These are phyloP conservation scores for Aradus depressus DNA, from an alignment of 2,888 invertebrate genomes.

Conservation along the genomic window DNA sequence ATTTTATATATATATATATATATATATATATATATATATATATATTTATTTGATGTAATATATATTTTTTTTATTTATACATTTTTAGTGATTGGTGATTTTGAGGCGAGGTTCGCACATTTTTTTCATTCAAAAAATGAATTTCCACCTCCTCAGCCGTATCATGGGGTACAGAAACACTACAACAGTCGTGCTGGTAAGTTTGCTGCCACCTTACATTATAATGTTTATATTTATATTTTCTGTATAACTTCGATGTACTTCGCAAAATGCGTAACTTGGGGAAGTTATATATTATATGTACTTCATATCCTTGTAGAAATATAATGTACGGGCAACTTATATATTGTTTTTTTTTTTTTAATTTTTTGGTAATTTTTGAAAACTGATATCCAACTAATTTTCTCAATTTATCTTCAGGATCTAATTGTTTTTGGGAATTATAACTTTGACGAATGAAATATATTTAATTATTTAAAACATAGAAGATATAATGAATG, in stretches of 20 bases:
- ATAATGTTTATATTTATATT: background rate
- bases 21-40: too few relatives aligned
- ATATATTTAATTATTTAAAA: too few relatives aligned
- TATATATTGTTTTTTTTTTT: background rate
- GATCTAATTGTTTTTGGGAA: too few relatives aligned
- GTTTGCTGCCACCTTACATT: conserved; percentile 26
- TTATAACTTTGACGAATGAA: too few relatives aligned
- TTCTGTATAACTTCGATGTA: background rate
- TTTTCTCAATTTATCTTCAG: too few relatives aligned
- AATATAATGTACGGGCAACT: background rate
- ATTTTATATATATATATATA: too few relatives aligned
- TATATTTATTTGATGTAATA: too few relatives aligned
- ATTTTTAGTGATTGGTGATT: conserved; percentile 33
- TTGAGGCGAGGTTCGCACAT: conserved; percentile 38
- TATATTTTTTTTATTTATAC: too few relatives aligned
- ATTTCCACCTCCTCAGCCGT: conserved; percentile 40
- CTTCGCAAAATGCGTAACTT: too few relatives aligned
- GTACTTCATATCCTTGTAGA: background rate
- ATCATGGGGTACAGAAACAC: conserved; percentile 34
- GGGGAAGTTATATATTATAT: too few relatives aligned
- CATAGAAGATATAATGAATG: too few relatives aligned
- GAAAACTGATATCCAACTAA: too few relatives aligned
- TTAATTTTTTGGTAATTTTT: background rate
- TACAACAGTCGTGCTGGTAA: conserved; percentile 36
- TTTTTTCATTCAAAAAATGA: conserved; percentile 38